Percentiles rank a stretch among this genome's conserved stretches.
These are phyloP conservation scores for Syngnathus acus DNA, from an alignment of 2,797 vertebrate genomes.

Conservation along the genomic window DNA sequence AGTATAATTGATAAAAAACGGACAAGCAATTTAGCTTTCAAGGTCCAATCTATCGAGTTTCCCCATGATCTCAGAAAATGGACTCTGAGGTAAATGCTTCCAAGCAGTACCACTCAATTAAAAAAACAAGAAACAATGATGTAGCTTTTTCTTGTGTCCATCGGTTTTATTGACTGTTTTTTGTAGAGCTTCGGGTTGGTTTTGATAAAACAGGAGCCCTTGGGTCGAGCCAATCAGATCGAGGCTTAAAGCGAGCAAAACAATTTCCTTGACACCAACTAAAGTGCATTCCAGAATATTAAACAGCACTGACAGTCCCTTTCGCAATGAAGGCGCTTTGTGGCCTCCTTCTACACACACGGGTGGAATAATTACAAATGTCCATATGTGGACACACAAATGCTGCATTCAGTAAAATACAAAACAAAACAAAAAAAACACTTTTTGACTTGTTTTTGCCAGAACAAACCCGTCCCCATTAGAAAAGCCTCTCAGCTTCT, in stretches of 20 bases:
- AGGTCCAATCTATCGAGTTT: background rate
- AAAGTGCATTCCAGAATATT: conserved; percentile 8
- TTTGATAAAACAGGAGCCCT: background rate
- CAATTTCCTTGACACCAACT: conserved; percentile 4
- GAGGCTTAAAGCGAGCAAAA: background rate
- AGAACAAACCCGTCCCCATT: conserved; percentile 47
- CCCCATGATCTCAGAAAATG: background rate
- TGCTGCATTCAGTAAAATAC: conserved; percentile 23
- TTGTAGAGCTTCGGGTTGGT: background rate
- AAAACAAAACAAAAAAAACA: conserved; percentile 30
- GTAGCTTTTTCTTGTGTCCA: background rate
- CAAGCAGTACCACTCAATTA: background rate
- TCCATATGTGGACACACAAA: conserved; percentile 33
- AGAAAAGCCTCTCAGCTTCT: conserved; percentile 54
- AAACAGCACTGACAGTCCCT: conserved; percentile 4
- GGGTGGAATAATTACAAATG: conserved; percentile 7
- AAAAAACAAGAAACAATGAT: background rate
- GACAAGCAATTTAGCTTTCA: background rate
- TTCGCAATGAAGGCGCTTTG: conserved; percentile 8
- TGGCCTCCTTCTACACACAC: conserved; percentile 10
- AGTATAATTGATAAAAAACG: background rate
- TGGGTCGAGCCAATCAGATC: background rate
- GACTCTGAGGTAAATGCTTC: background rate
- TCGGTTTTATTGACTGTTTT: background rate
- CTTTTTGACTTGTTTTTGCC: conserved; percentile 52